A percentile compares a stretch with the other conserved stretches of the same genome.
Evolutionary conservation across 1,140 invertebrate genomes (phyloP).

Genomic region (Tetramorium alpestre): DNA sequence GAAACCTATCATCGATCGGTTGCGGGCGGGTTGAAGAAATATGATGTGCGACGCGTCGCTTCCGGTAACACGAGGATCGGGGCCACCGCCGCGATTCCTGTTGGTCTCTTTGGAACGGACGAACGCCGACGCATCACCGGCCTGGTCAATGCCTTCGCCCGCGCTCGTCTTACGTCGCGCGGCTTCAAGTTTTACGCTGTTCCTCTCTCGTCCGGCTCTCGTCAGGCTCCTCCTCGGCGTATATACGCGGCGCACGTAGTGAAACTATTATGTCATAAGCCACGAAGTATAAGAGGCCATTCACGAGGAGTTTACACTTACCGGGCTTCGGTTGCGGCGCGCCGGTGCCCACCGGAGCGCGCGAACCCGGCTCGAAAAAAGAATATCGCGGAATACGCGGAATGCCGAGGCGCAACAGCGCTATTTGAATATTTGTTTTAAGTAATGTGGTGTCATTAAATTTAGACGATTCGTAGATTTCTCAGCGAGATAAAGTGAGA

Average conservation of each 20-base stretch:
- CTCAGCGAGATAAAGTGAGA: neutral
- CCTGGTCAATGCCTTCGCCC: constrained; percentile 9
- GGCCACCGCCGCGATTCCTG: neutral
- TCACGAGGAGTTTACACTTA: constrained; percentile 64
- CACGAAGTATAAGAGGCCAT: constrained; percentile 68
- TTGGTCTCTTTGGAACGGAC: constrained; percentile 9
- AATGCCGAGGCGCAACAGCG: neutral
- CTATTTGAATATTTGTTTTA: neutral
- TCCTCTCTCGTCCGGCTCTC: neutral
- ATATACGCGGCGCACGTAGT: constrained; percentile 61
- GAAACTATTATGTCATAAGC: constrained; percentile 80
- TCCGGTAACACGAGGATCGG: constrained; percentile 21
- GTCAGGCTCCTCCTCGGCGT: neutral
- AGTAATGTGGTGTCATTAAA: neutral
- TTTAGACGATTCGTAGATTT: constrained; percentile 20
- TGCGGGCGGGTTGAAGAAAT: constrained; percentile 15
- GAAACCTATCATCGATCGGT: neutral
- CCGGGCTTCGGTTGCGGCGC: constrained; percentile 37
- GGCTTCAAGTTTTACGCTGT: neutral
- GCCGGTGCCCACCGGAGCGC: constrained; percentile 16
- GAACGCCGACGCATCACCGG: neutral
- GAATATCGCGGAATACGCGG: neutral
- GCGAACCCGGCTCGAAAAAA: neutral
- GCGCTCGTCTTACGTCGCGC: neutral
- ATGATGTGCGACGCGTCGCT: constrained; percentile 31